Conservation (phyloP, 2,113 vertebrate genomes). For the Zosterops japonicus region DNA sequence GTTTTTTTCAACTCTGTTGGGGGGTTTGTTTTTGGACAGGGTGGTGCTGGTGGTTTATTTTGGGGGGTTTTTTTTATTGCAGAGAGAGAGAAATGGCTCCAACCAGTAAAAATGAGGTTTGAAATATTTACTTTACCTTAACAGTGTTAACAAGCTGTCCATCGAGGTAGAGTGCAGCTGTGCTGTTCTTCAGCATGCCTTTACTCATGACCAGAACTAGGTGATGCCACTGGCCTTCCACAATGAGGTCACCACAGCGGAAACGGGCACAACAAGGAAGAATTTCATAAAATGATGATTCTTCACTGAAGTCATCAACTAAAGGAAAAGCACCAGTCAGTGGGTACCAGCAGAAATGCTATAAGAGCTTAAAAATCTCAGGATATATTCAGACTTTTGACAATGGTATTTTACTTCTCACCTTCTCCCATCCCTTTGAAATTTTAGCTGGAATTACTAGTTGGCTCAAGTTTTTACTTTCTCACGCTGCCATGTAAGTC, state of each 20-base stretch:
- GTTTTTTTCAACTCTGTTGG: not conserved
- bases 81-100: not conserved
- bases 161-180: conserved; percentile 91
- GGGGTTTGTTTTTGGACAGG: fast-evolving
- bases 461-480: not conserved
- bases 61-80: not conserved
- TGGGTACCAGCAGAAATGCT: not conserved
- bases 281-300: conserved; percentile 96
- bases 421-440: not conserved
- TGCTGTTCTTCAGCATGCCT: conserved; percentile 99
- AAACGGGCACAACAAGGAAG: conserved; percentile 96
- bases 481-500: not conserved
- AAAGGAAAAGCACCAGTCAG: conserved; percentile 32
- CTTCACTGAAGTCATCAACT: conserved; percentile 95
- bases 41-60: not conserved
- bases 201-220: conserved; percentile 97
- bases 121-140: conserved; percentile 81
- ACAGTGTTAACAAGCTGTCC: conserved; percentile 92
- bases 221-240: conserved; percentile 98
- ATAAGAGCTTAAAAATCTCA: not conserved
- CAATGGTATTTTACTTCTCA: not conserved
- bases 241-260: conserved; percentile 92
- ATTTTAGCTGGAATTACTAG: not conserved
- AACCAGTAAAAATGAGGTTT: not conserved
- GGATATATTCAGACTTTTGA: not conserved